These are phyloP conservation scores for Drosophila flavopinicola DNA, from an alignment of 2,888 invertebrate species.

Conservation along the genomic window DNA sequence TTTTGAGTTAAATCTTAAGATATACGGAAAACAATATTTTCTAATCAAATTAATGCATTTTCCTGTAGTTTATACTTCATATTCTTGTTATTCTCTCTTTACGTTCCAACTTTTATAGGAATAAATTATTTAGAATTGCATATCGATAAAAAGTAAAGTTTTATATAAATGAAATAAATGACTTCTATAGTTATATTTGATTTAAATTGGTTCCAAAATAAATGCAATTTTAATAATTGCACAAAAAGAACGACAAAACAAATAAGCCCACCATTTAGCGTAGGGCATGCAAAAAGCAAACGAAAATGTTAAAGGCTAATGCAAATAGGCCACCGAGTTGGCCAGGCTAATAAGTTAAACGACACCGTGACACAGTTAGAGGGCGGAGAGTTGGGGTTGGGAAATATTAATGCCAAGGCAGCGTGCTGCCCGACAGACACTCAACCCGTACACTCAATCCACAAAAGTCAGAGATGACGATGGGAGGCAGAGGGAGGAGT, in stretches of 20 bases:
- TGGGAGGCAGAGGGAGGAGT: background rate
- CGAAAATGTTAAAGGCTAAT: constrained; percentile 58
- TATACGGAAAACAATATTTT: too few relatives aligned
- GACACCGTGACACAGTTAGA: constrained; percentile 76
- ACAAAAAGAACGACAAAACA: background rate
- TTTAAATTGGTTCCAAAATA: too few relatives aligned
- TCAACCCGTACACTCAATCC: constrained; percentile 12
- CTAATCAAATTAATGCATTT: too few relatives aligned
- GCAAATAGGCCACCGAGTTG: constrained; percentile 75
- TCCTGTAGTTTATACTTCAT: too few relatives aligned
- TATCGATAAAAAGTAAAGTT: too few relatives aligned
- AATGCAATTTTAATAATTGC: too few relatives aligned
- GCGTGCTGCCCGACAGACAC: constrained; percentile 61
- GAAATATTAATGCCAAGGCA: constrained; percentile 75
- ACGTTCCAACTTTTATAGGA: too few relatives aligned
- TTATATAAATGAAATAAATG: too few relatives aligned
- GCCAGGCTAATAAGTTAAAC: constrained; percentile 77
- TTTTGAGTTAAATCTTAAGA: too few relatives aligned
- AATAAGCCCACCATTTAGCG: background rate
- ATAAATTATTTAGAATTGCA: too few relatives aligned
- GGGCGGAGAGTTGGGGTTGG: constrained; percentile 26
- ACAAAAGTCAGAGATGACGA: constrained; percentile 1
- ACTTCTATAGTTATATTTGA: too few relatives aligned
- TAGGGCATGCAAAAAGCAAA: constrained; percentile 23
- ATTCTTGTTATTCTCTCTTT: too few relatives aligned